A percentile compares a stretch with the other conserved stretches of the same genome.
Conservation (phyloP, 1,140 invertebrate genomes). For the Platyscapa corneri region DNA sequence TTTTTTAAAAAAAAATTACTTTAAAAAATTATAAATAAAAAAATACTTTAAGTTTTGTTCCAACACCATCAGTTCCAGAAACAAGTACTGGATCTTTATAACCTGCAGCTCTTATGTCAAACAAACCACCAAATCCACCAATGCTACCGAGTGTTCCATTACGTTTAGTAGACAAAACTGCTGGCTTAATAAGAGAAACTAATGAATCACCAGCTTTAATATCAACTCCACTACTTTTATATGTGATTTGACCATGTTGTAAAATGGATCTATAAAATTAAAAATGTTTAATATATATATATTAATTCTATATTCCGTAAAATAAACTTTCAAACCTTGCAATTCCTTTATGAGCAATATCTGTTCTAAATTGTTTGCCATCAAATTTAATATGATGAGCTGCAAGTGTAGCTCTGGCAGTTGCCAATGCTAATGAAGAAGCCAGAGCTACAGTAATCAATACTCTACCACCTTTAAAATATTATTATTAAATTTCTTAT, state of each 20-base stretch:
- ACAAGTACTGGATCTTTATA: slow-evolving; percentile 90
- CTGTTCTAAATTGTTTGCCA: slow-evolving; percentile 88
- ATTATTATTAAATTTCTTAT: slow-evolving; percentile 6
- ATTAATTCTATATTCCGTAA: not conserved
- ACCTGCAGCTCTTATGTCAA: slow-evolving; percentile 82
- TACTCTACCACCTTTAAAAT: slow-evolving; percentile 82
- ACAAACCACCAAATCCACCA: slow-evolving; percentile 95
- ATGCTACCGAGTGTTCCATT: slow-evolving; percentile 86
- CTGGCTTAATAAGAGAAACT: slow-evolving; percentile 88
- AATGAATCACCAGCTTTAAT: slow-evolving; percentile 92
- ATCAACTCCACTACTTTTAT: slow-evolving; percentile 94
- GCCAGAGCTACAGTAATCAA: slow-evolving; percentile 86
- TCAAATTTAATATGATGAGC: slow-evolving; percentile 86
- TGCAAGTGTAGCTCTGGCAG: slow-evolving; percentile 81
- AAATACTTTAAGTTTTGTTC: slow-evolving; percentile 92
- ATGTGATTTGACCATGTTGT: slow-evolving; percentile 81
- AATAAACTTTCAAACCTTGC: slow-evolving; percentile 75
- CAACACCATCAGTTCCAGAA: slow-evolving; percentile 97
- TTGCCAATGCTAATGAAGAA: slow-evolving; percentile 80
- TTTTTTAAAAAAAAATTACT: not conserved
- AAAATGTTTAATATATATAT: not conserved
- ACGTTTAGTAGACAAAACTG: slow-evolving; percentile 80
- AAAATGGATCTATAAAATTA: slow-evolving; percentile 70
- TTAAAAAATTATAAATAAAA: slow-evolving; percentile 30
- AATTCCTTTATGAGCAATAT: slow-evolving; percentile 92